Evolutionary conservation across 2,113 vertebrate species (phyloP), one percentile per base, ranked within the genome.

Genomic region (Chiloscyllium plagiosum): DNA sequence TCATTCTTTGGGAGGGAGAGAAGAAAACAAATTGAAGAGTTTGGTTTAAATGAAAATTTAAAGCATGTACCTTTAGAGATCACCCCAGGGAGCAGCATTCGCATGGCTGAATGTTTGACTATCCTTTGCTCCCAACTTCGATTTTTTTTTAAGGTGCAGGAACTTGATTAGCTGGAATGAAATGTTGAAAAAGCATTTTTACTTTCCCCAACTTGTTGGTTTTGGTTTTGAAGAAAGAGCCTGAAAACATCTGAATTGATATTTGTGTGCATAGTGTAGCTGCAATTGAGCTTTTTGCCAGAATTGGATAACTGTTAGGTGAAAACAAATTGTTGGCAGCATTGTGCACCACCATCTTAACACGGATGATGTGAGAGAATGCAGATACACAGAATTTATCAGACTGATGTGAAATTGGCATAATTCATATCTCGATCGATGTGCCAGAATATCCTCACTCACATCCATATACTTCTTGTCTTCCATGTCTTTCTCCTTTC

Each of bases 251-350:
- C 52, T 0, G 19, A 92, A 33, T 92, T 65, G 29, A 92, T 19
- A 66, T 93, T 66, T 93, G 89, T n/a, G 37, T 93, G 61, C 89
- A 93, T 65, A n/a, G 56, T 65, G 10, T 61, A 93, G 89, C 61
- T 66, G 33, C 2, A n/a, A 37, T 93, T 66, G 89, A 93, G n/a
- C 61, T 66, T 93, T 93, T 93, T 22, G 61, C 33, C 4, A 19
- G 89, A 92, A 93, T 93, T 93, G 61, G 89, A 37, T 93, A 42
- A 93, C 33, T 20, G 89, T 66, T 66, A 93, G 22, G 33, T 93
- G 66, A 22, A 66, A 37, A 37, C 33, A 93, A 93, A 93, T 93
- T 93, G 61, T 61, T 66, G 61, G 61, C 89, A 66, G 89, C 5
- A 8, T 8, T 66, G 33, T 15, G 33, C 89, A 66, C 33, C 56